Base-by-base conservation (phyloP, 2,888 invertebrate species). In the Tachina fera region DNA sequence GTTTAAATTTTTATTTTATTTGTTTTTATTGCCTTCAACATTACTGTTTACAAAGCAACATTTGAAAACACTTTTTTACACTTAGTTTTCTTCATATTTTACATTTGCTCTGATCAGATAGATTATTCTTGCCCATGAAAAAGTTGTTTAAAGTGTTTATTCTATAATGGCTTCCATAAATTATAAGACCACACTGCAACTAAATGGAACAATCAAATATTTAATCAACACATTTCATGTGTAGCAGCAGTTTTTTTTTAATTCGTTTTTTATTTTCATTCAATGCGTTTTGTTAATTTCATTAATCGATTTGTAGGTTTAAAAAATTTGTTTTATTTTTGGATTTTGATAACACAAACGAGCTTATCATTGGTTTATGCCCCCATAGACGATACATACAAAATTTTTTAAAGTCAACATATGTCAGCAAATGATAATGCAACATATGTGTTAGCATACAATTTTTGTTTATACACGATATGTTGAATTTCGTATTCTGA, bases 31-130 rank as follows among this genome's bases (percentile, higher is more conserved):
- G 47, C 70, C 56, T 67, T 75, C 45, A 13, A 45, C 60, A n/a
- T 58, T 49, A 60, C 9, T 45, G 58, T 79, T 74, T 10, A 56
- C 41, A 75, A 41, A 31, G 47, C 68, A 68, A 19, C 61, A 68
- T 74, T 70, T 47, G 5, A 75, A 70, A 81, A 72, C 22, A 61
- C 68, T 39, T 70, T 56, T 82, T 76, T 56, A 47, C 13, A 47
- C 39, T 22, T 47, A 2, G 3, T 14, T 70, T 78, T 49, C 14
- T 4, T 9, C 19, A 47, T 2, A 51, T 63, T 65, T 65, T 45
- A 13, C 11, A 76, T 58, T 19, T 31, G 4, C 19, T 75, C 31
- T 60, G 60, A 61, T 78, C 43, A 61, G 41, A 49, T 43, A 61
- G 19, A 49, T 43, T 53, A n/a, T 61, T 14, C 19, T n/a, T n/a